Percentiles rank a stretch among this genome's conserved stretches.
Evolutionary conservation across 2,113 vertebrate species (phyloP).

Genomic region (Crotalus viridis): DNA sequence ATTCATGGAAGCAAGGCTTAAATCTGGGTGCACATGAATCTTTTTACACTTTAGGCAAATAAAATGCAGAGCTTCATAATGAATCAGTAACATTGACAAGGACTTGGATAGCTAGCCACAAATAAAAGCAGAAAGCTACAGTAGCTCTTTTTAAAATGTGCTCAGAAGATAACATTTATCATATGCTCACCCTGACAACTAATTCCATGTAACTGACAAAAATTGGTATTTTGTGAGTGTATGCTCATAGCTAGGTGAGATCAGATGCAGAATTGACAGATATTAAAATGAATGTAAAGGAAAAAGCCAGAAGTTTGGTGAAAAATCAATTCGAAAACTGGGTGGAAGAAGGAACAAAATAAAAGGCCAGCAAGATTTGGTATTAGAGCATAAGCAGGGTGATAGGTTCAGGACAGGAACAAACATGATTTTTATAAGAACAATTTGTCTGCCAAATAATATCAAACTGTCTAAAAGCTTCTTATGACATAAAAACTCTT

Average conservation of each 20-base stretch:
- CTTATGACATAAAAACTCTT: not conserved
- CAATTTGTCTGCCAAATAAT: not conserved
- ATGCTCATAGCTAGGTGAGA: not conserved
- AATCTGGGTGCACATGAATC: conserved; percentile 42
- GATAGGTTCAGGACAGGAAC: not conserved
- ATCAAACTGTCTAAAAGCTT: not conserved
- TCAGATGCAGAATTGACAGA: not conserved
- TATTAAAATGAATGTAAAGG: not conserved
- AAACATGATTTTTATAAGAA: not conserved
- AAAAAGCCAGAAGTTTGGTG: not conserved
- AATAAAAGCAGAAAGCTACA: conserved; percentile 25
- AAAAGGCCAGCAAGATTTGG: not conserved
- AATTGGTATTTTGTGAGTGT: not conserved
- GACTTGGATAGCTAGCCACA: conserved; percentile 29
- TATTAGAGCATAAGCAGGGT: not conserved
- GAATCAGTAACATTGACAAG: conserved; percentile 36
- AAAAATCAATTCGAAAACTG: not conserved
- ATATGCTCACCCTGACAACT: not conserved
- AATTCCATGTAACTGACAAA: not conserved
- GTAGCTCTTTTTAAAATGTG: conserved; percentile 17
- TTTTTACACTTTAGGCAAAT: conserved; percentile 45
- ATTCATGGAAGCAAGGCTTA: conserved; percentile 41
- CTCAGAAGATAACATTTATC: not conserved
- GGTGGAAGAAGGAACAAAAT: not conserved
- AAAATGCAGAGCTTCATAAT: conserved; percentile 45